Base-by-base conservation (phyloP, 2,113 vertebrate genomes). In the Oncorhynchus nerka region DNA sequence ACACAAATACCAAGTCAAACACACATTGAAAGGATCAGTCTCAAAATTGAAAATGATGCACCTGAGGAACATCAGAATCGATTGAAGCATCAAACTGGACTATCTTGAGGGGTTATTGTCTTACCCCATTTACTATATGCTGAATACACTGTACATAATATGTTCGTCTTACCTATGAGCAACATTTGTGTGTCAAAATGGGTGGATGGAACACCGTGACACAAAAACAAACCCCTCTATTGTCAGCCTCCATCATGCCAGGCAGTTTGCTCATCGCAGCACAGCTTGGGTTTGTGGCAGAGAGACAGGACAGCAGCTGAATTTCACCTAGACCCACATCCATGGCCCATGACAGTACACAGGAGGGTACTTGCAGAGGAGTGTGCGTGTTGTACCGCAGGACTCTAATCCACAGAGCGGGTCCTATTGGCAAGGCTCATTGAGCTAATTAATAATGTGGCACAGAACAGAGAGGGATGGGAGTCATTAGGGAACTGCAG, bases 391-490 rank as follows among this genome's bases (percentile, higher is more conserved):
- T 57, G 19, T 57, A 20, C 6, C 15, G 62, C 28, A 62, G 57
- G 28, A 62, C 74, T 57, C 51, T 78, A 72, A 71, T 68, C 73
- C 73, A 28, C 28, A 34, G 30, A 71, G 61, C 7, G 48, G 66
- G 61, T 76, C 75, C 71, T 34, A 57, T 51, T 48, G 59, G 75
- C 70, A 85, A 71, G 75, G 75, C 75, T 83, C 79, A 80, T 76
- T 80, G 70, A 75, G 75, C 71, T 83, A 71, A 85, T 81, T 83
- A 81, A 83, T 81, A 81, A 83, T 24, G 71, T 34, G 59, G 45
- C 64, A 68, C 72, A 73, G 70, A 75, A 66, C 72, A 61, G 75
- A 74, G 64, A 75, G 72, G 61, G 51, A 79, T 75, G 78, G 78
- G 45, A 34, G 55, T 79, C 73, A 79, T 79, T 75, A 78, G 73